phyloP scores from a whole-genome alignment of 2,888 invertebrate genomes.

The Cryptosula pallasiana region DNA sequence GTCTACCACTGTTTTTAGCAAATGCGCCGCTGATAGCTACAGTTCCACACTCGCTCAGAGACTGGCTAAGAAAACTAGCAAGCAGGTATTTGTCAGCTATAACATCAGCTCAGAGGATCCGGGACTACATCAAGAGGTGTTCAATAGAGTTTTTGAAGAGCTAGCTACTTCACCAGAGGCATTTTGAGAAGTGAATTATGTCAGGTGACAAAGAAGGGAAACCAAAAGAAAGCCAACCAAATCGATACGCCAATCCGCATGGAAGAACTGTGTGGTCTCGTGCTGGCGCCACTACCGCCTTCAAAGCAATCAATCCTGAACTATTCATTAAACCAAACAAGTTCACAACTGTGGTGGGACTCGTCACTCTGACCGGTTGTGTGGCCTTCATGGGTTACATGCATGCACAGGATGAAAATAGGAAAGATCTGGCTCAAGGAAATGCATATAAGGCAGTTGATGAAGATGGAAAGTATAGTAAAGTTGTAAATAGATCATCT shows the following conservation, averaged over 20 bases:
- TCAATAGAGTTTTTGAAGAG: background rate
- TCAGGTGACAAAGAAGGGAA: background rate
- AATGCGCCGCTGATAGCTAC: background rate
- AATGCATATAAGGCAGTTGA: slow-evolving; percentile 13
- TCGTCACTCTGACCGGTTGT: slow-evolving; percentile 21
- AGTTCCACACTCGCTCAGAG: background rate
- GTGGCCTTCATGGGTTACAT: slow-evolving; percentile 22
- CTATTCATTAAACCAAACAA: slow-evolving; percentile 22
- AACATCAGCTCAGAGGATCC: background rate
- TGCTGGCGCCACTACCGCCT: slow-evolving; percentile 20
- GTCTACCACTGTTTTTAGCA: background rate
- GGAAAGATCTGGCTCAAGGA: background rate
- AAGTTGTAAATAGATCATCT: slow-evolving; percentile 3
- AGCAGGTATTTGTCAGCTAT: slow-evolving; percentile 12
- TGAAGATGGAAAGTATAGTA: slow-evolving; percentile 23
- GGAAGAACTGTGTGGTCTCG: slow-evolving; percentile 19
- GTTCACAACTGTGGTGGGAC: slow-evolving; percentile 10
- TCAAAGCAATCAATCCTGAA: slow-evolving; percentile 24
- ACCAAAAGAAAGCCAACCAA: background rate
- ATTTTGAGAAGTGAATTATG: background rate
- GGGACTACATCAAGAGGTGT: background rate
- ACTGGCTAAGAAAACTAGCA: slow-evolving; percentile 13
- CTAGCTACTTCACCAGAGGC: background rate
- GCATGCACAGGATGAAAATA: slow-evolving; percentile 22
- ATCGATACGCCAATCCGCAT: slow-evolving; percentile 17